These are phyloP conservation scores for Athene noctua DNA, from an alignment of 2,113 vertebrate genomes.

Conservation along the genomic window DNA sequence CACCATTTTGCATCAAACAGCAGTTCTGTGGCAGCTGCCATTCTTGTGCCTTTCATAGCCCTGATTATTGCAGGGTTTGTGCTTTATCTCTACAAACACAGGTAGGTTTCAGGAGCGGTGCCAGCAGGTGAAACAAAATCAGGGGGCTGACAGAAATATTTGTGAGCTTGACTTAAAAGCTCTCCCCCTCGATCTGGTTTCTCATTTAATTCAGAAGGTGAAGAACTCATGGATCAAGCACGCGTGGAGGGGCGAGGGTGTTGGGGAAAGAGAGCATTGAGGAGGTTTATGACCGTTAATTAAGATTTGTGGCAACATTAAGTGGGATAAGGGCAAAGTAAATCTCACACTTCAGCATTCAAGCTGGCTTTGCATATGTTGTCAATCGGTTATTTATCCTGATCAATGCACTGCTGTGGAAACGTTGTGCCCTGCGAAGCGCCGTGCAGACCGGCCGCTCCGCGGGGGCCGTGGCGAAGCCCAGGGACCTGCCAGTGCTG, in stretches of 20 bases:
- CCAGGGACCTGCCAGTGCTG: background rate
- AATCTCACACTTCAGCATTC: background rate
- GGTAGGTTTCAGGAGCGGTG: conserved; percentile 64
- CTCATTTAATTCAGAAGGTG: background rate
- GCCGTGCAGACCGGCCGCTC: fast-evolving
- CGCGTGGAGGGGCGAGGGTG: fast-evolving
- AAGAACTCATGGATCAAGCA: background rate
- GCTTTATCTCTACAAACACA: conserved; percentile 99
- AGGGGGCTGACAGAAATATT: background rate
- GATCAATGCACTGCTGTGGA: background rate
- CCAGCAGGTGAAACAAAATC: background rate
- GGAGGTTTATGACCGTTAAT: background rate
- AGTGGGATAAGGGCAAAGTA: background rate
- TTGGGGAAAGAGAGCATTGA: background rate
- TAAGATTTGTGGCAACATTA: background rate
- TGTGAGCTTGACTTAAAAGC: background rate
- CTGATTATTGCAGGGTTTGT: conserved; percentile 99
- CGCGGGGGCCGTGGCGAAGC: background rate
- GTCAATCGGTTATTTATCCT: background rate
- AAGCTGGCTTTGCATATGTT: background rate
- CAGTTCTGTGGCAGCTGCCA: conserved; percentile 97
- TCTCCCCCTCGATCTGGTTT: background rate
- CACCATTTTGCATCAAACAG: conserved; percentile 97
- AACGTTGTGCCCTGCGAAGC: background rate
- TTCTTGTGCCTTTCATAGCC: conserved; percentile 99